A percentile compares a stretch with the other conserved stretches of the same genome.
Evolutionary conservation across 2,113 vertebrate genomes (phyloP).

Genomic region (Hippoglossus stenolepis): DNA sequence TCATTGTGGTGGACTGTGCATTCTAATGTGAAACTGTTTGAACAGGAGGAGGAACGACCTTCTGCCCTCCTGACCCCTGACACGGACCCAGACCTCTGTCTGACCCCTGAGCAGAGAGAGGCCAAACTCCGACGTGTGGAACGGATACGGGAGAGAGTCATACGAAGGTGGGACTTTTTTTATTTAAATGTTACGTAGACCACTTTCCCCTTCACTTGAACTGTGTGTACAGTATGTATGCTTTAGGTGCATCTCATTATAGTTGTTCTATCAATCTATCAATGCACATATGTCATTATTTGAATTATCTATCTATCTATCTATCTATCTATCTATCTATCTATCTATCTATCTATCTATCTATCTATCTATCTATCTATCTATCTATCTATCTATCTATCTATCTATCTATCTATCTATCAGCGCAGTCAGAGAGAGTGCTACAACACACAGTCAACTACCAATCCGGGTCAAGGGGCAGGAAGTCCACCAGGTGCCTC

Average conservation of each 20-base stretch:
- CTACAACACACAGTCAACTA: conserved; percentile 48
- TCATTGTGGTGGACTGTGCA: not conserved
- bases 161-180: conserved; percentile 72
- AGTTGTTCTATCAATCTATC: conserved; percentile 12
- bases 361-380: conserved; percentile 23
- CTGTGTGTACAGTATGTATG: not conserved
- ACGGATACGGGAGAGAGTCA: conserved; percentile 77
- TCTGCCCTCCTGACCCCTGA: conserved; percentile 50
- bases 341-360: not conserved
- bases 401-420: conserved; percentile 49
- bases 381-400: conserved; percentile 47
- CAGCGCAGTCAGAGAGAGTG: conserved; percentile 80
- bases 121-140: conserved; percentile 80
- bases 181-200: not conserved
- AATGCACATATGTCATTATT: no score
- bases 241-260: not conserved
- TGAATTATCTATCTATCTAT: not conserved
- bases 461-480: conserved; percentile 42
- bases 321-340: no score
- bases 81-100: conserved; percentile 48
- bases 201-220: not conserved
- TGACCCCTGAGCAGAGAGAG: conserved; percentile 76
- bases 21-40: conserved; percentile 25
- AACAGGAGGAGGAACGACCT: conserved; percentile 58
- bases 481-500: conserved; percentile 53